Evolutionary conservation across 2,113 vertebrate genomes (phyloP).

Genomic region (Siphamia tubifer): DNA sequence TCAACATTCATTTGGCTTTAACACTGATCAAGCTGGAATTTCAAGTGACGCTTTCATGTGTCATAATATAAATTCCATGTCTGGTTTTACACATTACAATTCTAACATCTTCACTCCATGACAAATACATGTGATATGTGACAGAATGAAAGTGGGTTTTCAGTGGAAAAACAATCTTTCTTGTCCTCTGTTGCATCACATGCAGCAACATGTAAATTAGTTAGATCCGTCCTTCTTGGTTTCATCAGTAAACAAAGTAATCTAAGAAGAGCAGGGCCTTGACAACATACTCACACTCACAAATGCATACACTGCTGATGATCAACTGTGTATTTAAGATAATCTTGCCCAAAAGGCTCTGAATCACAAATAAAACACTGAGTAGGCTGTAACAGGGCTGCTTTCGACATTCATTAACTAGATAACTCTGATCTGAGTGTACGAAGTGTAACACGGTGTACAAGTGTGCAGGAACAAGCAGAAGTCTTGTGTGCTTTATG

Average conservation of each 20-base stretch:
- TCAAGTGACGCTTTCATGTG: no score
- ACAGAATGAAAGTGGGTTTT: constrained; percentile 15
- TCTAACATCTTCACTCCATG: not conserved
- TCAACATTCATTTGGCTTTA: no score
- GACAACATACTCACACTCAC: constrained; percentile 10
- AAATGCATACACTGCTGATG: not conserved
- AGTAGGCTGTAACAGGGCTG: constrained; percentile 13
- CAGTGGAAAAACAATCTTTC: constrained; percentile 31
- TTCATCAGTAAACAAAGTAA: constrained; percentile 49
- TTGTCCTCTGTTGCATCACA: constrained; percentile 25
- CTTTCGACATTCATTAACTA: constrained; percentile 65
- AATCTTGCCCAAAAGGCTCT: constrained; percentile 33
- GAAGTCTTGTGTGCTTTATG: not conserved
- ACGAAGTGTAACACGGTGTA: not conserved
- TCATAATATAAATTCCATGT: not conserved
- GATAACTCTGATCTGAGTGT: constrained; percentile 22
- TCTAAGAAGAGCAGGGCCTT: constrained; percentile 29
- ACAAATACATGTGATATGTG: not conserved
- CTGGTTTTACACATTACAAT: not conserved
- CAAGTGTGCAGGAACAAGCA: not conserved
- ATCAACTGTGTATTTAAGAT: constrained; percentile 46
- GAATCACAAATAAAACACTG: constrained; percentile 32
- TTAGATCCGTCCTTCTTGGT: constrained; percentile 37
- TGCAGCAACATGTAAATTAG: constrained; percentile 37
- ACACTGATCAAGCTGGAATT: no score